Evolutionary conservation across 2,888 invertebrate species (phyloP).

Genomic region (Harmothoe impar): DNA sequence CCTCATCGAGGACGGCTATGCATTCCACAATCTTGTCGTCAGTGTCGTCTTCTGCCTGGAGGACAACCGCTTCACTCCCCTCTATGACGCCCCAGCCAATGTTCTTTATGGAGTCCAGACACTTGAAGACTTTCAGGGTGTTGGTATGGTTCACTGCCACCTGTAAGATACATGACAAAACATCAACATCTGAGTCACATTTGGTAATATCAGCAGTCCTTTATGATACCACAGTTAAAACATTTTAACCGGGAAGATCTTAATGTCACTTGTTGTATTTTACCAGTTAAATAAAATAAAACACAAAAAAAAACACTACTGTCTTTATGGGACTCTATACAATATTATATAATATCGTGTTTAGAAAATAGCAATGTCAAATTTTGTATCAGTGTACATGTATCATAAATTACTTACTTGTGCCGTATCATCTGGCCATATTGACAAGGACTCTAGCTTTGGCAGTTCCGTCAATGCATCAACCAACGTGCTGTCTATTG

Average conservation of each 20-base stretch:
- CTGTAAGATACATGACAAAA: background rate
- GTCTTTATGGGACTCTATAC: too few relatives aligned
- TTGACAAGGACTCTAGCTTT: background rate
- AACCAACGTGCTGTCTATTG: background rate
- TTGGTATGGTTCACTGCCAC: constrained; percentile 29
- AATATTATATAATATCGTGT: too few relatives aligned
- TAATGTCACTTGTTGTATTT: too few relatives aligned
- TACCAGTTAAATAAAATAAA: too few relatives aligned
- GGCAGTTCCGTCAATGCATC: constrained; percentile 25
- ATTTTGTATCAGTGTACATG: too few relatives aligned
- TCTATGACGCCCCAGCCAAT: constrained; percentile 39
- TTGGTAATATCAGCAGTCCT: too few relatives aligned
- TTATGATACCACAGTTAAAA: too few relatives aligned
- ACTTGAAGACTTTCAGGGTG: constrained; percentile 20
- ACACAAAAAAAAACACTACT: too few relatives aligned
- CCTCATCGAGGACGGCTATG: constrained; percentile 12
- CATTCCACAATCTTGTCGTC: background rate
- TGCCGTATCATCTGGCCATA: constrained; percentile 25
- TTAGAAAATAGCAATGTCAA: too few relatives aligned
- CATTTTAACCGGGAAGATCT: too few relatives aligned
- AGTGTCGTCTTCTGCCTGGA: background rate
- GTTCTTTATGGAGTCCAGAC: background rate
- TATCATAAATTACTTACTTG: too few relatives aligned
- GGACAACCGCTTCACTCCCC: background rate
- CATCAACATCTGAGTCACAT: background rate